Conservation (phyloP, 1,140 invertebrate genomes). For the Amphibalanus amphitrite region DNA sequence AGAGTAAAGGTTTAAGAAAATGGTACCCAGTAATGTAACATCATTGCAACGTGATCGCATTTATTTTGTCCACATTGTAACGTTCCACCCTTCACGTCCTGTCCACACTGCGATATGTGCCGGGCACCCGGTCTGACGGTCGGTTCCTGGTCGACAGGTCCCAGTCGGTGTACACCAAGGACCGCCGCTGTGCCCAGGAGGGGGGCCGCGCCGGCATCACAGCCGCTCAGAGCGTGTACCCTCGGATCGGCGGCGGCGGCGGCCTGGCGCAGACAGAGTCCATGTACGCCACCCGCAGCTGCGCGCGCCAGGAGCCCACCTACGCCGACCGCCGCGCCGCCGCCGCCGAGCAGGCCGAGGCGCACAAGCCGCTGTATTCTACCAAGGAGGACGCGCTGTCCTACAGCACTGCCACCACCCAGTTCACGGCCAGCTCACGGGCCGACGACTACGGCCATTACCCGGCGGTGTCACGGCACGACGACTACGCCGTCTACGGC, state of each 20-base stretch:
- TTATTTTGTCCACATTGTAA: no score
- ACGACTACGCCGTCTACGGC: not conserved
- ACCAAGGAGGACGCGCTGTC: not conserved
- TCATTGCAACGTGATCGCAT: no score
- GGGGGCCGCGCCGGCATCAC: slow-evolving; percentile 39
- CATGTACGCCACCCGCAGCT: slow-evolving; percentile 22
- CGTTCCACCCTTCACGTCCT: no score
- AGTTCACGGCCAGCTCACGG: not conserved
- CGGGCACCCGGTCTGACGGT: not conserved
- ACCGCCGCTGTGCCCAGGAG: slow-evolving; percentile 58
- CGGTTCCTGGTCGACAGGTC: slow-evolving; percentile 40
- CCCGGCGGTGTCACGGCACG: no score
- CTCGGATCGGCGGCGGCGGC: slow-evolving; percentile 41
- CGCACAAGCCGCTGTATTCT: not conserved
- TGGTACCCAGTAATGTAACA: no score
- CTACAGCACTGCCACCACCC: not conserved
- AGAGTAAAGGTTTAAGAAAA: no score
- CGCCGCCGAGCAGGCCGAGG: not conserved
- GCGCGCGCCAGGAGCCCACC: not conserved
- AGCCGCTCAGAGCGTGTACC: slow-evolving; percentile 34
- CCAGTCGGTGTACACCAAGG: slow-evolving; percentile 69
- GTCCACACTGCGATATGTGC: no score
- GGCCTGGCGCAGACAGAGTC: slow-evolving; percentile 21
- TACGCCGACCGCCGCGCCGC: not conserved
- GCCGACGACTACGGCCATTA: slow-evolving; percentile 12